A percentile compares a stretch with the other conserved stretches of the same genome.
phyloP scores from a whole-genome alignment of 2,113 vertebrate genomes.

The Cochlearius cochlearius region DNA sequence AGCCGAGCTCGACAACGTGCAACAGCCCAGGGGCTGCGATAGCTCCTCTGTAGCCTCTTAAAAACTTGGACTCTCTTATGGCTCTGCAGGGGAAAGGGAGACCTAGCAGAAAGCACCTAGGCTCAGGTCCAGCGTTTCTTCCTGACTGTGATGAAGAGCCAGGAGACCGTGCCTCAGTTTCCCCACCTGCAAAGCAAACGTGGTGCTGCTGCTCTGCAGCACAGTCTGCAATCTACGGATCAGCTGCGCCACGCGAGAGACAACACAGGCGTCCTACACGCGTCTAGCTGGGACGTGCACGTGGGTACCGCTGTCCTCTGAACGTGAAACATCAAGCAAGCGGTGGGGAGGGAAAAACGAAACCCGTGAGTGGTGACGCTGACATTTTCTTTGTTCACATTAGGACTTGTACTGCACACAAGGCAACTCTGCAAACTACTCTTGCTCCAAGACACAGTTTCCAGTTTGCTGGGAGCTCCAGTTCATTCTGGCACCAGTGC shows the following conservation, averaged over 20 bases:
- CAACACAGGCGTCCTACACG: fast-evolving
- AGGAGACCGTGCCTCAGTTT: background rate
- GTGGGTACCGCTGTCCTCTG: fast-evolving
- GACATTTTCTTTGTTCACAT: fast-evolving
- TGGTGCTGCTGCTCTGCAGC: background rate
- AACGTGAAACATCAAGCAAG: fast-evolving
- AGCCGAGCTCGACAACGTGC: fast-evolving
- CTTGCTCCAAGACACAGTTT: background rate
- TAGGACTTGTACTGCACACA: background rate
- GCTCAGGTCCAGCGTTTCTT: background rate
- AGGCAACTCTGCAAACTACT: background rate
- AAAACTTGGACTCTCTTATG: background rate
- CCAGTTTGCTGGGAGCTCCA: background rate
- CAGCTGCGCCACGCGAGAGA: fast-evolving
- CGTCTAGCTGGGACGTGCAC: fast-evolving
- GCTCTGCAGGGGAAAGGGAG: background rate
- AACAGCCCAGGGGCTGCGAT: background rate
- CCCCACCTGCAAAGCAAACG: background rate
- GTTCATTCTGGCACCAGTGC: background rate
- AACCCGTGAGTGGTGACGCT: fast-evolving
- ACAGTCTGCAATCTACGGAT: fast-evolving
- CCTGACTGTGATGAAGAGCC: background rate
- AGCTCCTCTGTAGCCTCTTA: background rate
- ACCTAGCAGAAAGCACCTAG: background rate
- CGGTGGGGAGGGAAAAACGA: background rate